phyloP scores from a whole-genome alignment of 2,113 vertebrate genomes.

The Urocitellus parryii region DNA sequence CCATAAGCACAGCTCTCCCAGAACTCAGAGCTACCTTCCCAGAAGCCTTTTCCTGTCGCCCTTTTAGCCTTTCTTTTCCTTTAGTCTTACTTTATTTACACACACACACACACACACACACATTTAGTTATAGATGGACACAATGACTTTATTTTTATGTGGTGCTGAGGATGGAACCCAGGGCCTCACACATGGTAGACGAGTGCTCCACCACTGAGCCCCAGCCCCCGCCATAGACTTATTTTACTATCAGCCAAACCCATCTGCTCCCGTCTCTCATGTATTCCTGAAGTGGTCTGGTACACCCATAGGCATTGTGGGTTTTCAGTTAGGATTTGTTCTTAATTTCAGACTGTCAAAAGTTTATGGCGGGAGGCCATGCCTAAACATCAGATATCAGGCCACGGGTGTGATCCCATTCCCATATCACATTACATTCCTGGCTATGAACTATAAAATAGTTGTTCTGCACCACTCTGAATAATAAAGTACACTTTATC shows the following conservation, averaged over 20 bases:
- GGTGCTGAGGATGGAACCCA: too few species aligned
- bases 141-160: too few species aligned
- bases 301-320: not conserved
- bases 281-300: not conserved
- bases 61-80: not conserved
- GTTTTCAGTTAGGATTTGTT: not conserved
- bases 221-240: too few species aligned
- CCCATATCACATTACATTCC: fast-evolving
- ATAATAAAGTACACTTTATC: not conserved
- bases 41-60: not conserved
- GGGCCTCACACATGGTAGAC: too few species aligned
- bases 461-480: not conserved
- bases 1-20: not conserved
- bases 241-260: not conserved
- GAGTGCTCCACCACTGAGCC: too few species aligned
- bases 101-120: too few species aligned
- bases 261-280: not conserved
- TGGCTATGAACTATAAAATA: not conserved
- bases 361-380: not conserved
- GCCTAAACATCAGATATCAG: fast-evolving
- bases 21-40: not conserved
- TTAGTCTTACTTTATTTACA: not conserved
- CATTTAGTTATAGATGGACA: too few species aligned
- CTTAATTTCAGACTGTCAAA: not conserved
- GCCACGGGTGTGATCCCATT: fast-evolving